Evolutionary conservation across 2,888 invertebrate genomes (phyloP).

Genomic region (Caenorhabditis angaria): DNA sequence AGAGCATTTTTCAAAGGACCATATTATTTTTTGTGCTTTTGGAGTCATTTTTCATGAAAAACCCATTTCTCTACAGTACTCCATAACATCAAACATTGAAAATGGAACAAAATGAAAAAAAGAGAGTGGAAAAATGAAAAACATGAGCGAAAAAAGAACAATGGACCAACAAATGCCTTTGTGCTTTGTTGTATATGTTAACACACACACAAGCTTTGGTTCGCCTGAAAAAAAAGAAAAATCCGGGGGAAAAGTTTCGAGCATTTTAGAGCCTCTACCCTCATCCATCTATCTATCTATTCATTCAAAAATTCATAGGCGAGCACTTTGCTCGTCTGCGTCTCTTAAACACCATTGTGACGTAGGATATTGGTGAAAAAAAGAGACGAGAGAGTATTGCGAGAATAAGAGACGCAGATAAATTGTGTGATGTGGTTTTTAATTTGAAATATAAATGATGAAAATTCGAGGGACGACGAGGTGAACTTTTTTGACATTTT

Average conservation of each 20-base stretch:
- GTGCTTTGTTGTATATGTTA: slow-evolving; percentile 4
- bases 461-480: background rate
- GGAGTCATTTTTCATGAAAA: too few relatives aligned
- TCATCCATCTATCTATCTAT: background rate
- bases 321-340: background rate
- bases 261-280: background rate
- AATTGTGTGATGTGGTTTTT: too few relatives aligned
- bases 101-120: background rate
- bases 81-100: background rate
- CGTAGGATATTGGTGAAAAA: background rate
- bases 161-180: slow-evolving; percentile 1
- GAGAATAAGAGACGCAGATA: too few relatives aligned
- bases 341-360: background rate
- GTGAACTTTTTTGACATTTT: background rate
- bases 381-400: background rate
- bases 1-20: too few relatives aligned
- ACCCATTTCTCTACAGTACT: too few relatives aligned
- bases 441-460: slow-evolving; percentile 6
- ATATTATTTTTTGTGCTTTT: too few relatives aligned
- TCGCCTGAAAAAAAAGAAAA: background rate
- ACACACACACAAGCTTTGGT: too few relatives aligned
- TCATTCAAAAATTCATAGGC: slow-evolving; percentile 2
- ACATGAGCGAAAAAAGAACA: background rate
- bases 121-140: background rate
- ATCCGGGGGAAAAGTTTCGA: background rate